These are phyloP conservation scores for Agrilus planipennis DNA, from an alignment of 1,140 invertebrate genomes.

Conservation along the genomic window DNA sequence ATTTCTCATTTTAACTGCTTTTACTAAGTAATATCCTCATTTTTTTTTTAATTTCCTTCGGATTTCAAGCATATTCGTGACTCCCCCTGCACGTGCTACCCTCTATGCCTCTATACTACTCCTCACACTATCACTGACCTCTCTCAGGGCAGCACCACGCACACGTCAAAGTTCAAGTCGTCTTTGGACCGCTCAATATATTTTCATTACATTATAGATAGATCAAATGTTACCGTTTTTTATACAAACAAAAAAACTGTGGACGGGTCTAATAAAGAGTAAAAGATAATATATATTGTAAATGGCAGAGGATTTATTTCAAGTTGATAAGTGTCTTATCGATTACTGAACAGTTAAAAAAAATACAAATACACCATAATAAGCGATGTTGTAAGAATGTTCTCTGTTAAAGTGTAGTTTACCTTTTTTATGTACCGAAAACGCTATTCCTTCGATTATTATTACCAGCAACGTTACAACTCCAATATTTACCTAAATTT, in stretches of 20 bases:
- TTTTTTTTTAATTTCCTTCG: too few relatives aligned
- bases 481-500: too few relatives aligned
- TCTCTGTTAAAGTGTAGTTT: too few relatives aligned
- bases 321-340: conserved; percentile 14
- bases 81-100: background rate
- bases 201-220: conserved; percentile 30
- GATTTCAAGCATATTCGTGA: background rate
- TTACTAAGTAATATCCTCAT: too few relatives aligned
- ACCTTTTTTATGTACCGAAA: too few relatives aligned
- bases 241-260: conserved; percentile 27
- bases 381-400: conserved; percentile 12
- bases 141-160: too few relatives aligned
- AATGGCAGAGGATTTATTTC: conserved; percentile 7
- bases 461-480: too few relatives aligned
- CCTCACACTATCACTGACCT: background rate
- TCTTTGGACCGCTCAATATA: conserved; percentile 26
- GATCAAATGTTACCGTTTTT: conserved; percentile 30
- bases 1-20: too few relatives aligned
- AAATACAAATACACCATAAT: conserved; percentile 4
- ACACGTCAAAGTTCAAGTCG: too few relatives aligned
- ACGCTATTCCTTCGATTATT: too few relatives aligned
- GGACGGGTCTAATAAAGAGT: too few relatives aligned
- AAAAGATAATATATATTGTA: conserved; percentile 6
- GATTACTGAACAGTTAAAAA: conserved; percentile 7
- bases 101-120: background rate